Evolutionary conservation across 2,797 vertebrate species (phyloP).

Genomic region (Mus minutoides): DNA sequence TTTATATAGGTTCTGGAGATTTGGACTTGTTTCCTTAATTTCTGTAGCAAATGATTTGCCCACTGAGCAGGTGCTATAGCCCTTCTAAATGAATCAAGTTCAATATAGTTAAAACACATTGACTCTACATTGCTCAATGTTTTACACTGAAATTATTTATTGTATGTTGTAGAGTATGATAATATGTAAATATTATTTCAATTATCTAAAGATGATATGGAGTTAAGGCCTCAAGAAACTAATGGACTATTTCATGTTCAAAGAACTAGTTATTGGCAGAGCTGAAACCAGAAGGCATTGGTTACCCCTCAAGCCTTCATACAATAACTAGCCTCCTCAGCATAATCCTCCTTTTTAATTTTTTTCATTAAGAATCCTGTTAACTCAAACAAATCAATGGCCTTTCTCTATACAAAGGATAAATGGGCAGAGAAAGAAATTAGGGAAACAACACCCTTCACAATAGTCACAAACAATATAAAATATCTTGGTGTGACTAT

Average conservation of each 20-base stretch:
- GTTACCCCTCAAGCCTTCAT: background rate
- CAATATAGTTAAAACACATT: background rate
- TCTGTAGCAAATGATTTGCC: background rate
- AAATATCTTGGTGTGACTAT: no score
- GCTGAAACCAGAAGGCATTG: background rate
- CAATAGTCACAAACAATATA: no score
- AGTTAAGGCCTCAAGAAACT: background rate
- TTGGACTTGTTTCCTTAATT: background rate
- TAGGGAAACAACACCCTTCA: no score
- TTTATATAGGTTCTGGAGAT: background rate
- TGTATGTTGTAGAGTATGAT: background rate
- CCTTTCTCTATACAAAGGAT: no score
- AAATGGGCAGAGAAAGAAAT: no score
- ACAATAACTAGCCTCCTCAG: background rate
- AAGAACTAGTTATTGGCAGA: background rate
- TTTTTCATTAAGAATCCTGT: background rate
- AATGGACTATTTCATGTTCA: background rate
- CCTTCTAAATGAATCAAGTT: background rate
- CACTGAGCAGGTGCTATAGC: background rate
- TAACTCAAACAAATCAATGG: no score
- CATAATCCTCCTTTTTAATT: background rate
- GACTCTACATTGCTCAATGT: background rate
- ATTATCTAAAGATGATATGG: background rate
- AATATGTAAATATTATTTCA: background rate
- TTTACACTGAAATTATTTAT: background rate